Conservation (phyloP, 1,140 invertebrate genomes). For the Nilaparvata lugens region DNA sequence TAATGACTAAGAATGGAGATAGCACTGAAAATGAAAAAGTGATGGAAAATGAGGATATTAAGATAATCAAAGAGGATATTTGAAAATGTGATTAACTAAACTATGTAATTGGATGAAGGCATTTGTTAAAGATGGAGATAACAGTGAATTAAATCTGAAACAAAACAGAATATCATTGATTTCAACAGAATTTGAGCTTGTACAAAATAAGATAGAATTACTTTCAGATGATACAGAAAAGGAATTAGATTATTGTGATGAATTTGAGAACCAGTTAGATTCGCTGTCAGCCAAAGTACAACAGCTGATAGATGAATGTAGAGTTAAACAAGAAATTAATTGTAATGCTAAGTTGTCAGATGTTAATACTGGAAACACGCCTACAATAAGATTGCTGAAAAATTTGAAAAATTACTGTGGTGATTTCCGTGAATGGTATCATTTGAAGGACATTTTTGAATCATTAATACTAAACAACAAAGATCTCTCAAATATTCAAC, state of each 20-base stretch:
- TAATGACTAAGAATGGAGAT: too few species aligned
- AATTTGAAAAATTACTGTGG: background rate
- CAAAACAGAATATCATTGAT: too few species aligned
- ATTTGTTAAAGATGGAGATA: too few species aligned
- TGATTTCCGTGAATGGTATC: background rate
- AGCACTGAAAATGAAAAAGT: too few species aligned
- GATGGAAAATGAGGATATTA: too few species aligned
- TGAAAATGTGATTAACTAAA: too few species aligned
- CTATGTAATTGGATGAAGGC: too few species aligned
- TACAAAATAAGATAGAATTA: background rate
- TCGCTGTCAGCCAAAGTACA: background rate
- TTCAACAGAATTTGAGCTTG: too few species aligned
- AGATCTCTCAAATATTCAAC: constrained; percentile 6
- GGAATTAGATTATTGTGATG: background rate
- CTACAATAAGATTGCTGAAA: background rate
- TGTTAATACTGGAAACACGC: background rate
- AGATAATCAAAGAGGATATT: too few species aligned
- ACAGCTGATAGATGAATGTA: background rate
- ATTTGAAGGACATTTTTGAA: background rate
- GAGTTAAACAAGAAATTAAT: background rate
- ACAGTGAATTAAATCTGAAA: too few species aligned
- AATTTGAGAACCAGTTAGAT: background rate
- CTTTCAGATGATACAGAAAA: background rate
- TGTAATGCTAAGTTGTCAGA: background rate
- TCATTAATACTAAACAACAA: background rate